Conservation (phyloP, 1,140 invertebrate species). For the Penaeus indicus region DNA sequence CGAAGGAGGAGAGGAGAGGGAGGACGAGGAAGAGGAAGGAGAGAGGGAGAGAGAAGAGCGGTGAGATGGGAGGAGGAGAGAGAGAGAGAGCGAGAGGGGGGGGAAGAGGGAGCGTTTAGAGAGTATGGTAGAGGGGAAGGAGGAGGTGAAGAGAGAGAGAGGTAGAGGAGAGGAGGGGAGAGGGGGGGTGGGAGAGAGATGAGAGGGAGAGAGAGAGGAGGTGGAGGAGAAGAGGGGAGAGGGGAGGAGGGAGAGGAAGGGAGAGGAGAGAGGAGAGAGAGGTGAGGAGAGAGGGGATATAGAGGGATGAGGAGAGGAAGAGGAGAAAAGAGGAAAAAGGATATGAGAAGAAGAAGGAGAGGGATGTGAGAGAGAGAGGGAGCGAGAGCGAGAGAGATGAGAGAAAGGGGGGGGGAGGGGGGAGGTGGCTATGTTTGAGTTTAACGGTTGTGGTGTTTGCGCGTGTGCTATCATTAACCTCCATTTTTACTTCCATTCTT, state of each 20-base stretch:
- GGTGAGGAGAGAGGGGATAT: not conserved
- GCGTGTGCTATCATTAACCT: too few relatives aligned
- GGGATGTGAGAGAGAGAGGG: too few relatives aligned
- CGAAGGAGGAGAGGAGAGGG: not conserved
- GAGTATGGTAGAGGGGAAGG: constrained; percentile 43
- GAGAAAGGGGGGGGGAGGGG: too few relatives aligned
- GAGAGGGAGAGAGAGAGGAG: not conserved
- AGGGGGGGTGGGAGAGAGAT: not conserved
- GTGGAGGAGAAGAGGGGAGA: not conserved
- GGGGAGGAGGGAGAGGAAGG: not conserved
- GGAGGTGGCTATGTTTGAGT: too few relatives aligned
- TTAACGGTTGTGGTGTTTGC: too few relatives aligned
- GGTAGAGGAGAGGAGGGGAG: not conserved
- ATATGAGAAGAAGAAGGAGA: too few relatives aligned
- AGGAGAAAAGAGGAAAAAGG: too few relatives aligned
- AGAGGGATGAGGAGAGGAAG: too few relatives aligned
- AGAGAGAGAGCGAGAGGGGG: not conserved
- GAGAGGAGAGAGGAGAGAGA: not conserved
- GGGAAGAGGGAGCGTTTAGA: too few relatives aligned
- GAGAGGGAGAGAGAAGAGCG: too few relatives aligned
- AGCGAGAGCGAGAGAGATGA: too few relatives aligned
- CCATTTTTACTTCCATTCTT: too few relatives aligned
- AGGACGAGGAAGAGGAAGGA: not conserved
- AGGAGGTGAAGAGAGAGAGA: constrained; percentile 25
- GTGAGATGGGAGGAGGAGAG: not conserved